These are phyloP conservation scores for Colletes gigas DNA, from an alignment of 1,140 invertebrate species.

Conservation along the genomic window DNA sequence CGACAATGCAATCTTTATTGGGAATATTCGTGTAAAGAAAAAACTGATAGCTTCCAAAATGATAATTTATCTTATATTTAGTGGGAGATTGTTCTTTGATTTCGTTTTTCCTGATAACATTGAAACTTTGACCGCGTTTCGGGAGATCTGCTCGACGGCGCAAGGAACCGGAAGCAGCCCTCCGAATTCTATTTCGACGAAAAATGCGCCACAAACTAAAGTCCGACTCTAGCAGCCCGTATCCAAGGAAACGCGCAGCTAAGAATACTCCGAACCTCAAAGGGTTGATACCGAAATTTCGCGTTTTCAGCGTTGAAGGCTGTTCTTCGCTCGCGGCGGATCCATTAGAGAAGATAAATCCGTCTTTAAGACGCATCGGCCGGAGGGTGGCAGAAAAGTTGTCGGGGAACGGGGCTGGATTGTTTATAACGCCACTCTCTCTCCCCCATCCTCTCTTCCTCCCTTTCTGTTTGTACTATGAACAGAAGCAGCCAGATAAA, in stretches of 20 bases:
- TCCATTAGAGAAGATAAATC: constrained; percentile 19
- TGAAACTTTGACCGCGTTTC: too few species aligned
- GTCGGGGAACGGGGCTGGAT: neutral
- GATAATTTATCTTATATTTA: too few species aligned
- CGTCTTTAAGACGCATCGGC: neutral
- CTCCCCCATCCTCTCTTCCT: neutral
- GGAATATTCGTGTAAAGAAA: too few species aligned
- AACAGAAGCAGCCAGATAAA: too few species aligned
- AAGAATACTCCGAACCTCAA: constrained; percentile 14
- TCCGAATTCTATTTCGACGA: neutral
- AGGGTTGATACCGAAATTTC: constrained; percentile 8
- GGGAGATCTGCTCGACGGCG: too few species aligned
- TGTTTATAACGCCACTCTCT: constrained; percentile 24
- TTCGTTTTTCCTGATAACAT: too few species aligned
- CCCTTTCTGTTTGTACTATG: too few species aligned
- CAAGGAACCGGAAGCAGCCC: too few species aligned
- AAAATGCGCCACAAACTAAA: neutral
- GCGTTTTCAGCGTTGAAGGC: neutral
- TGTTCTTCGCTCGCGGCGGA: neutral
- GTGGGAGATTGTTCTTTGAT: too few species aligned
- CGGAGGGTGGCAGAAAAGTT: neutral
- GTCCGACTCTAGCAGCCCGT: neutral
- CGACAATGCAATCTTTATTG: too few species aligned
- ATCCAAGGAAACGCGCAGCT: neutral
- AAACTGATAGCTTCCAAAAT: too few species aligned